A percentile compares a stretch with the other conserved stretches of the same genome.
phyloP scores from a whole-genome alignment of 1,140 invertebrate genomes.

The Aphaenogaster rudis region DNA sequence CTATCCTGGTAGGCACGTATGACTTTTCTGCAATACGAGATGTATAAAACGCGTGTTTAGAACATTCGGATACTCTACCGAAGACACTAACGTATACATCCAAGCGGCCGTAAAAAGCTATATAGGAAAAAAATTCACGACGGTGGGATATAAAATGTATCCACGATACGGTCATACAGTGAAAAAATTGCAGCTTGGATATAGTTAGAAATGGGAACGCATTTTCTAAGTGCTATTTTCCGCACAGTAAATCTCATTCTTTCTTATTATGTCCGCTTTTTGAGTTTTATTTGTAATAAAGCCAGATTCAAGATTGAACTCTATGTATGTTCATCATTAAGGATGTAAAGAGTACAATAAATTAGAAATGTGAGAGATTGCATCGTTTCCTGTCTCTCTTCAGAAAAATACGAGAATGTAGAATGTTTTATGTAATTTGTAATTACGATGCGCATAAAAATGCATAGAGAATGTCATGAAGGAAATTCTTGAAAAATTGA shows the following conservation, averaged over 20 bases:
- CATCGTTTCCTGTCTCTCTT: background rate
- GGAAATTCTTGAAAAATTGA: constrained; percentile 2
- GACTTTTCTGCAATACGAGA: constrained; percentile 91
- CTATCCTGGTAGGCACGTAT: constrained; percentile 96
- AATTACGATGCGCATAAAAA: constrained; percentile 7
- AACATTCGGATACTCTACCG: background rate
- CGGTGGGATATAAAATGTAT: background rate
- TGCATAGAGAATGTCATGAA: background rate
- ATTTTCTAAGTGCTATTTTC: background rate
- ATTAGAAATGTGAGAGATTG: background rate
- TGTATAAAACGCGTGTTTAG: background rate
- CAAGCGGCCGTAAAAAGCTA: background rate
- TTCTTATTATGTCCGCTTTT: background rate
- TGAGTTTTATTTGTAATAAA: constrained; percentile 25
- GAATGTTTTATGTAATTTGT: background rate
- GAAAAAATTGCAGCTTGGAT: background rate
- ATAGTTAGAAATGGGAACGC: background rate
- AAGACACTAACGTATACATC: background rate
- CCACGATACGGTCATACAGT: background rate
- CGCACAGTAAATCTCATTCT: constrained; percentile 9
- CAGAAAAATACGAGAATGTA: background rate
- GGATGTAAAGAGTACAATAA: background rate
- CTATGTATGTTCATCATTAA: background rate
- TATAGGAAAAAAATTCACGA: background rate
- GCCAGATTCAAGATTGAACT: background rate